These are phyloP conservation scores for Leucophenga montana DNA, from an alignment of 2,888 invertebrate genomes.

Conservation along the genomic window DNA sequence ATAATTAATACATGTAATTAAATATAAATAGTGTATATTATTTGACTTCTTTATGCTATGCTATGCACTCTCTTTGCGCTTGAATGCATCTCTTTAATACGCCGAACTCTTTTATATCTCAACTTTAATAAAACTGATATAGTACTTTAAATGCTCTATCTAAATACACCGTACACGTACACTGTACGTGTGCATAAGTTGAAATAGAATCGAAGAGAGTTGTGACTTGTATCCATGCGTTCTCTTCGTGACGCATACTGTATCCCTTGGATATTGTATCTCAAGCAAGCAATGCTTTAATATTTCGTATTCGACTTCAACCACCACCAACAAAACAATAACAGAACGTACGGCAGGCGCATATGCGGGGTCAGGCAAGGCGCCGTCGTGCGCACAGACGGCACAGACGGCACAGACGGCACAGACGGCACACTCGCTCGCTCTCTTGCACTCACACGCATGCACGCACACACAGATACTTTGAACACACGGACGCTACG, in stretches of 20 bases:
- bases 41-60: too few relatives aligned
- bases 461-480: not conserved
- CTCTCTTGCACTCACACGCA: constrained; percentile 18
- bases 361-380: constrained; percentile 25
- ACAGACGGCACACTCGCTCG: constrained; percentile 29
- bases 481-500: constrained; percentile 6
- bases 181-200: constrained; percentile 63
- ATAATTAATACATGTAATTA: too few relatives aligned
- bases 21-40: too few relatives aligned
- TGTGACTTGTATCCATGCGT: constrained; percentile 19
- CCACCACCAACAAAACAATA: constrained; percentile 31
- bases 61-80: not conserved
- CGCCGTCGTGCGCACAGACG: constrained; percentile 43
- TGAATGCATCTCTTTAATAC: not conserved
- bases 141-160: too few relatives aligned
- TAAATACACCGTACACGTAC: constrained; percentile 44
- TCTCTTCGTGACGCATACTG: constrained; percentile 5
- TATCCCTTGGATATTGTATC: constrained; percentile 33
- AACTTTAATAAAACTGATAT: too few relatives aligned
- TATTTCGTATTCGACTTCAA: constrained; percentile 17
- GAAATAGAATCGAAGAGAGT: constrained; percentile 45
- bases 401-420: too few relatives aligned
- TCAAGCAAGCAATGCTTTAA: constrained; percentile 28
- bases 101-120: not conserved
- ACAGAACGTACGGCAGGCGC: constrained; percentile 17